Percentiles rank a stretch among this genome's conserved stretches.
These are phyloP conservation scores for Leptobrachium leishanense DNA, from an alignment of 2,113 vertebrate species.

Conservation along the genomic window DNA sequence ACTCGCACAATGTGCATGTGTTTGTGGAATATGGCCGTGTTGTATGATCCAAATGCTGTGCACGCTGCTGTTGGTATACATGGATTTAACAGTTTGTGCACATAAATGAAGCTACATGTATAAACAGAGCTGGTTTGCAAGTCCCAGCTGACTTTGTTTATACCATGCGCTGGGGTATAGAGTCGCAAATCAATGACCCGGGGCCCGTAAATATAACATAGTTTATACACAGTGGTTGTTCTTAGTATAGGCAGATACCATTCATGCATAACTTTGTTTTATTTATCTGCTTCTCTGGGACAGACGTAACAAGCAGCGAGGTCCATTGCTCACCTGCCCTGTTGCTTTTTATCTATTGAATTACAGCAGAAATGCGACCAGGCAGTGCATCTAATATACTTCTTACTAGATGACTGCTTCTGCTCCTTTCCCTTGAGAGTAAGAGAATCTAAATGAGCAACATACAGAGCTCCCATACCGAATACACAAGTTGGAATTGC, in stretches of 20 bases:
- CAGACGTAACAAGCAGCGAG: not conserved
- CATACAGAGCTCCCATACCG: too few species aligned
- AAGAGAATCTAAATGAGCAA: not conserved
- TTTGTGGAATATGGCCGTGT: not conserved
- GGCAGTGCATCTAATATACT: not conserved
- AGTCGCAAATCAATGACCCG: not conserved
- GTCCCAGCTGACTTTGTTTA: not conserved
- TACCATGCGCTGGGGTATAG: not conserved
- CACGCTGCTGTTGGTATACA: not conserved
- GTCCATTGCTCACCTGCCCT: constrained; percentile 28
- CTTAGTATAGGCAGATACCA: constrained; percentile 7
- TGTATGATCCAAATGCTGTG: not conserved
- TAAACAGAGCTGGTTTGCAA: not conserved
- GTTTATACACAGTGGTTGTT: constrained; percentile 20
- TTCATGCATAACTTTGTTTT: constrained; percentile 35
- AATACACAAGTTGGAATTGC: too few species aligned
- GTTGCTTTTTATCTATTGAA: not conserved
- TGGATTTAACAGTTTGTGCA: not conserved
- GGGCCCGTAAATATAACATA: constrained; percentile 11
- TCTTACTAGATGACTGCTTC: constrained; percentile 4
- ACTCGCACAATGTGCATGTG: not conserved
- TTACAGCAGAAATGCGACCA: not conserved
- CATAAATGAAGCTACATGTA: not conserved
- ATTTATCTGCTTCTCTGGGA: constrained; percentile 45
- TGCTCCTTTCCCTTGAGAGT: not conserved